phyloP scores from a whole-genome alignment of 2,888 invertebrate genomes.

The Lamellibrachia columna region DNA sequence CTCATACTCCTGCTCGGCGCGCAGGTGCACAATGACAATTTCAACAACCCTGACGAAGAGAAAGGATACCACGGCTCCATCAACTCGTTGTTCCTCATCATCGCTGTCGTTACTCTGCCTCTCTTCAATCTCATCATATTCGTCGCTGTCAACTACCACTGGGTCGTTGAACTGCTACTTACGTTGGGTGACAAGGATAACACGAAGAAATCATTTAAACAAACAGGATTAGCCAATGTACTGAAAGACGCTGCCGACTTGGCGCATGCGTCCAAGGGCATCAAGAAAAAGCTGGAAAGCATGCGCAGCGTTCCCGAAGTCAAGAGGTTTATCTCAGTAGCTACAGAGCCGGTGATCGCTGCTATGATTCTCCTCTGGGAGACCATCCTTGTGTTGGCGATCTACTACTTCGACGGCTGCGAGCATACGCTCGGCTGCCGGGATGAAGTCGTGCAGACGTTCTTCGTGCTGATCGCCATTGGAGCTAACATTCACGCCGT shows the following conservation, averaged over 20 bases:
- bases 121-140: not conserved
- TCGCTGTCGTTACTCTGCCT: not conserved
- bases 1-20: slow-evolving; percentile 17
- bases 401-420: not conserved
- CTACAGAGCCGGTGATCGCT: not conserved
- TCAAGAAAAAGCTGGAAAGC: not conserved
- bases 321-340: slow-evolving; percentile 2
- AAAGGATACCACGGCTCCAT: not conserved
- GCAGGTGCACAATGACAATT: slow-evolving; percentile 9
- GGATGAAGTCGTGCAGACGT: not conserved
- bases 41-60: not conserved
- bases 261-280: not conserved
- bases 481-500: not conserved
- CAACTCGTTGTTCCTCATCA: not conserved
- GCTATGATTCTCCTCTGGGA: not conserved
- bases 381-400: not conserved
- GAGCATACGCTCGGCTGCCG: not conserved
- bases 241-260: not conserved
- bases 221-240: not conserved
- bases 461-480: not conserved
- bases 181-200: not conserved
- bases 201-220: not conserved
- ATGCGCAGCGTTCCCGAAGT: not conserved
- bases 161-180: not conserved
- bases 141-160: slow-evolving; percentile 16